Evolutionary conservation across 1,140 invertebrate genomes (phyloP), one percentile per base, ranked within the genome.

Genomic region (Caerostris extrusa): DNA sequence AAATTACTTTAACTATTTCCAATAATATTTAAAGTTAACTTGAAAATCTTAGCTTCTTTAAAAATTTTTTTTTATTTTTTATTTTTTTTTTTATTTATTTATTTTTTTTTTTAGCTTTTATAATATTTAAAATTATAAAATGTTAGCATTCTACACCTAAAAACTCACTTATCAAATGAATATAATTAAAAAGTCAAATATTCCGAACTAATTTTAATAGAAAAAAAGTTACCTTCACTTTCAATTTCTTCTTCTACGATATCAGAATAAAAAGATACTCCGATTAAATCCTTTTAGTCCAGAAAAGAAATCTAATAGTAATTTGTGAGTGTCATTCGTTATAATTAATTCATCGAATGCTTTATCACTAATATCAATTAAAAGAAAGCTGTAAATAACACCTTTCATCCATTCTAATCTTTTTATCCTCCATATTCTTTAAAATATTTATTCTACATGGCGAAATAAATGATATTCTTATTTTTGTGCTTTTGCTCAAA

Each of bases 201-300:
- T 34, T 34, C 34, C 34, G 34, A 34, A 34, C 34, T 34, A 34
- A 34, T 34, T 34, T 17, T 67, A 17, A 67, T 17, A 67, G 14
- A 67, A 67, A 67, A 12, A 67, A 67, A 67, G 8, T 50, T 71
- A 87, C 82, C 91, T 50, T 86, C 83, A 14, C 4, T 71, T 87
- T 93, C 91, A 77, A 93, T 81, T 87, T 93, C 91, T 77, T 93
- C 83, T 77, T 93, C 91, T 12, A 87, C 56, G 8, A 88, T 88
- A 71, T 60, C 82, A 10, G 17, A 58, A 60, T 87, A 93, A 58
- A 93, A 93, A 93, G 17, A 87, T 57, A 7, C 91, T 58, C 55
- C 14, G 8, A 60, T 53, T 7, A 8, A 81, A 60, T 3, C 77
- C 19, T 67, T 88, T 61, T 8, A 67, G 14, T 17, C 17, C 57